Percentiles rank a stretch among this genome's conserved stretches.
These are phyloP conservation scores for Cephus spinipes DNA, from an alignment of 2,888 invertebrate species.

Conservation along the genomic window DNA sequence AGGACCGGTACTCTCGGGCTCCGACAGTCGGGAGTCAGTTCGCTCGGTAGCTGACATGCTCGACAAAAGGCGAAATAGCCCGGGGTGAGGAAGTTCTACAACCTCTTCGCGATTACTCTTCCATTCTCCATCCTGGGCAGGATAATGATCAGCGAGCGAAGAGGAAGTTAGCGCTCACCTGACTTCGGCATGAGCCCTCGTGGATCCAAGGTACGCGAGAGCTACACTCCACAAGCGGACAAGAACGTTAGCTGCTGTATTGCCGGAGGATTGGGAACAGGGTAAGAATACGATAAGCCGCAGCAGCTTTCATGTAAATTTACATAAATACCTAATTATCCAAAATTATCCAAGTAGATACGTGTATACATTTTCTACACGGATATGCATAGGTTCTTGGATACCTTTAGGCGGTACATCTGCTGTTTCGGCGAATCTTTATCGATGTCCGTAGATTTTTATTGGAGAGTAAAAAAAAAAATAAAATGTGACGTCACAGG, in stretches of 20 bases:
- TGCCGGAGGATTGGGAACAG: not conserved
- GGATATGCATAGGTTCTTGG: not conserved
- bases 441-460: not conserved
- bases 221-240: not conserved
- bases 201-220: not conserved
- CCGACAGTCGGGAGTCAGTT: not conserved
- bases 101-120: slow-evolving; percentile 33
- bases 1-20: not conserved
- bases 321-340: slow-evolving; percentile 41
- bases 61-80: slow-evolving; percentile 28
- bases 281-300: not conserved
- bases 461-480: not conserved
- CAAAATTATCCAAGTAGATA: not conserved
- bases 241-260: not conserved
- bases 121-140: not conserved
- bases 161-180: not conserved
- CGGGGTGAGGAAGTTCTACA: slow-evolving; percentile 20
- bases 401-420: not conserved
- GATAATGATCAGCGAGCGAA: not conserved
- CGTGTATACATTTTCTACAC: not conserved
- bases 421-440: not conserved
- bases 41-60: slow-evolving; percentile 18
- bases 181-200: not conserved
- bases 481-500: not conserved
- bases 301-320: slow-evolving; percentile 25